Evolutionary conservation across 2,113 vertebrate species (phyloP), one percentile per base, ranked within the genome.

Genomic region (Anser brachyrhynchus): DNA sequence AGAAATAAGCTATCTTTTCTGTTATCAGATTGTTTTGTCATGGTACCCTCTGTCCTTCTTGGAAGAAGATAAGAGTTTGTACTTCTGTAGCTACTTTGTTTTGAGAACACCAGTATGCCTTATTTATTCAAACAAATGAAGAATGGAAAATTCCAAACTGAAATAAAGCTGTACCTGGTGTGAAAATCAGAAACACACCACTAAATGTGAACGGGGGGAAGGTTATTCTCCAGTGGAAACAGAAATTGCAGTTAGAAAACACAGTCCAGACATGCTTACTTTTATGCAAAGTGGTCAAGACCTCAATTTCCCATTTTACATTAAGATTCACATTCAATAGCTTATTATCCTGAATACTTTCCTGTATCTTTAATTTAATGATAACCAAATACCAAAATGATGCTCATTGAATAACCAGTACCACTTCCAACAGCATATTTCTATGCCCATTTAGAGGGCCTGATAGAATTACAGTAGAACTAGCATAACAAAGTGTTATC

Each of bases 221-320:
- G 79, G 39, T 18, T 75, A 12, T 61, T 90, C 59, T 89, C 12
- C 67, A 31, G 31, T 29, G 46, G 73, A 75, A 92, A 72, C 5
- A 52, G 52, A 49, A 71, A 65, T 6, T 75, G 31, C 9, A 25
- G 15, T 18, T 55, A 3, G 9, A 22, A 93, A 39, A 52, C 26
- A 87, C 1, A 52, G 16, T 57, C 44, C 52, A 35, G 35, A 58
- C 61, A 37, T 35, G 17, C 8, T 51, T 61, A 31, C 70, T 51
- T 67, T 49, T 54, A 43, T 44, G 37, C 33, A 88, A 92, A 39
- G 52, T 71, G 54, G 57, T 93, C 85, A 89, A 86, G 72, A 88
- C 76, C 76, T 90, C 69, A 88, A 71, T 90, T 93, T 94, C 65
- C 82, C 13, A 39, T 86, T 77, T 70, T 59, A 31, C 41, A 90